phyloP scores from a whole-genome alignment of 2,888 invertebrate species.

The Icerya purchasi region DNA sequence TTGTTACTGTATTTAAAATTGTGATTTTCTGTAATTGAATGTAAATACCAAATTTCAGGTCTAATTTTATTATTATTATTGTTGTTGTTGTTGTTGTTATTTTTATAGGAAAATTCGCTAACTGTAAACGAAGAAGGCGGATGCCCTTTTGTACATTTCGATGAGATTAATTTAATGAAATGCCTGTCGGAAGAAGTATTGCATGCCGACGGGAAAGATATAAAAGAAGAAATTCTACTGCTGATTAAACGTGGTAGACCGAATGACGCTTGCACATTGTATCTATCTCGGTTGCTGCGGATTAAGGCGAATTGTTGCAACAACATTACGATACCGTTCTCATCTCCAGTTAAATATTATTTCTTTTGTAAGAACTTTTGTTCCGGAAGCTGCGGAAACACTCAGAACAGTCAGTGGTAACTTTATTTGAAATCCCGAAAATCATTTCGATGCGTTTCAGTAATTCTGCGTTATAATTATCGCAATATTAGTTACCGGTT shows the following conservation, averaged over 20 bases:
- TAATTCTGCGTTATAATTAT: too few relatives aligned
- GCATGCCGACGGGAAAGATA: background rate
- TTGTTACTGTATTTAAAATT: too few relatives aligned
- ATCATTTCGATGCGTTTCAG: too few relatives aligned
- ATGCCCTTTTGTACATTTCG: slow-evolving; percentile 40
- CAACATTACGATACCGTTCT: background rate
- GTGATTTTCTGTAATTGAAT: too few relatives aligned
- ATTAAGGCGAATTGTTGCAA: background rate
- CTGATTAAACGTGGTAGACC: background rate
- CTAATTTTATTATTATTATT: too few relatives aligned
- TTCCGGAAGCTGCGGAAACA: too few relatives aligned
- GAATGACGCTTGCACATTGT: background rate
- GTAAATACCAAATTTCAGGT: too few relatives aligned
- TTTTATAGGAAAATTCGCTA: slow-evolving; percentile 23
- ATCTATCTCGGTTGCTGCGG: background rate
- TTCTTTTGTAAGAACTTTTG: background rate
- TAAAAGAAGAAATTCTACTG: background rate
- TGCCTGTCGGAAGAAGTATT: background rate
- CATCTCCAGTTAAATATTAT: background rate
- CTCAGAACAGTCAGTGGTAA: too few relatives aligned
- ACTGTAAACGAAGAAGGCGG: slow-evolving; percentile 34
- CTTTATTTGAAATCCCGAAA: too few relatives aligned
- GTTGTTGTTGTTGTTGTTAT: too few relatives aligned
- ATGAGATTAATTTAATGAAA: slow-evolving; percentile 19
- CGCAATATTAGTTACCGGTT: too few relatives aligned